A percentile compares a stretch with the other conserved stretches of the same genome.
phyloP scores from a whole-genome alignment of 1,140 invertebrate species.

The Saccostrea echinata region DNA sequence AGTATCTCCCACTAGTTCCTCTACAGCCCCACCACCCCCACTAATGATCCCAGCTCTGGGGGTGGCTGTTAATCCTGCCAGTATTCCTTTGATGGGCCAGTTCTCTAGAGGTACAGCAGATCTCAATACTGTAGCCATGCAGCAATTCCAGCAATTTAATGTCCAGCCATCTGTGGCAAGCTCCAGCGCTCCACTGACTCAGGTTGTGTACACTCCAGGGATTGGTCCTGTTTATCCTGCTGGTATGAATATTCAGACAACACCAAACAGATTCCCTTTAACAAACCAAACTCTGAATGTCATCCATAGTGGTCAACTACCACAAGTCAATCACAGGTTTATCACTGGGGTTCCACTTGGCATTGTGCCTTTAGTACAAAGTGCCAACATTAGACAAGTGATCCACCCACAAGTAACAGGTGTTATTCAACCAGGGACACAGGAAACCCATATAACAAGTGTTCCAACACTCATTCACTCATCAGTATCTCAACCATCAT shows the following conservation, averaged over 20 bases:
- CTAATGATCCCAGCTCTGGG: neutral
- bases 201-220: neutral
- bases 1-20: no score
- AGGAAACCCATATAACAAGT: neutral
- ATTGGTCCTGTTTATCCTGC: neutral
- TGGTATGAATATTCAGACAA: neutral
- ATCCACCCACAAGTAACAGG: neutral
- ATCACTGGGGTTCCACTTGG: conserved; percentile 4
- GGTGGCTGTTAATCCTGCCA: neutral
- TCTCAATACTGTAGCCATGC: conserved; percentile 13
- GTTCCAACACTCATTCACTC: neutral
- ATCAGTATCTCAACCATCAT: neutral
- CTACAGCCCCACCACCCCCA: neutral
- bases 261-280: neutral
- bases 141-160: conserved; percentile 22
- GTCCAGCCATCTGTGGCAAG: neutral
- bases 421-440: neutral
- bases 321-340: neutral
- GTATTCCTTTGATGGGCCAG: conserved; percentile 13
- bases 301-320: neutral
- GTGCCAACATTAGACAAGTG: neutral
- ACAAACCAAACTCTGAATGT: neutral
- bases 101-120: neutral
- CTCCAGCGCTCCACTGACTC: neutral
- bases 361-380: conserved; percentile 9